Evolutionary conservation across 2,113 vertebrate species (phyloP).

Genomic region (Percina caprodes): DNA sequence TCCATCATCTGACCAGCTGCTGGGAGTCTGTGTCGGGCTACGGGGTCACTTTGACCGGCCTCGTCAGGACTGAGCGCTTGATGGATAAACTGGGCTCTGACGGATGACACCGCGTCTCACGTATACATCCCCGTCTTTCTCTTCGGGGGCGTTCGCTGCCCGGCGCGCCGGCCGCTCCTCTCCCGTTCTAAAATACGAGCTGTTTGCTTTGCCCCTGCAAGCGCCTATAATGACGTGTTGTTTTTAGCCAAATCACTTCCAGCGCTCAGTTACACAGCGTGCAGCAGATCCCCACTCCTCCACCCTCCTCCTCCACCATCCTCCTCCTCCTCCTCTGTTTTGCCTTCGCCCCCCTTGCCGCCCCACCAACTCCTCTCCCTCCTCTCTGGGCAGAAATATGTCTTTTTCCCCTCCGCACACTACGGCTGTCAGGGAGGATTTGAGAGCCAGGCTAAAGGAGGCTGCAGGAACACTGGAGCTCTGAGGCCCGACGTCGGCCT

Average conservation of each 20-base stretch:
- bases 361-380: constrained; percentile 65
- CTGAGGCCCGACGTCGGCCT: not conserved
- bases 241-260: constrained; percentile 98
- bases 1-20: constrained; percentile 63
- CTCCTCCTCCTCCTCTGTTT: constrained; percentile 28
- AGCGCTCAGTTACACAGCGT: constrained; percentile 89
- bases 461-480: constrained; percentile 75
- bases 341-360: constrained; percentile 68
- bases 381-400: constrained; percentile 88
- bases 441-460: constrained; percentile 87
- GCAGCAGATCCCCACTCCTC: constrained; percentile 74
- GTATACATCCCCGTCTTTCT: not conserved
- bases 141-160: not conserved
- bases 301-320: not conserved
- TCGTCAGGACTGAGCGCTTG: constrained; percentile 3
- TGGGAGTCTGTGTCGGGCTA: constrained; percentile 19
- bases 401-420: constrained; percentile 92
- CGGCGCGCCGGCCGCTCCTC: constrained; percentile 15
- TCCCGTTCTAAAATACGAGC: constrained; percentile 88
- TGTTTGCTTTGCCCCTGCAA: constrained; percentile 94
- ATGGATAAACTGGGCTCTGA: constrained; percentile 54
- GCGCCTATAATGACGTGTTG: constrained; percentile 94
- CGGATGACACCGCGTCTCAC: constrained; percentile 47
- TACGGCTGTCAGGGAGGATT: constrained; percentile 92
- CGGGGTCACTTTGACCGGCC: constrained; percentile 14